Conservation (phyloP, 2,797 vertebrate species). For the Buphagus erythrorhynchus region DNA sequence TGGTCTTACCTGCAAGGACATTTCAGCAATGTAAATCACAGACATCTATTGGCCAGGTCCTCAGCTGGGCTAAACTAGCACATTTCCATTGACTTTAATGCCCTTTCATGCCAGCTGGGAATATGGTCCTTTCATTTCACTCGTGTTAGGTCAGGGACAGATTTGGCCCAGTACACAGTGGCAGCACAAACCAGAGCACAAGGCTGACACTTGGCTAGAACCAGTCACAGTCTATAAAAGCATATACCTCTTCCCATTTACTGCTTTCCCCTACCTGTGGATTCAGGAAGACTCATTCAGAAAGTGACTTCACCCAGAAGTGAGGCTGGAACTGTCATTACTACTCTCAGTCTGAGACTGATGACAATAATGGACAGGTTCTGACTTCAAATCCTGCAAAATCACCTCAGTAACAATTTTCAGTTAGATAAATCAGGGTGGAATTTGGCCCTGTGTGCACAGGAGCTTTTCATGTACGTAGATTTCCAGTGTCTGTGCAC, state of each 20-base stretch:
- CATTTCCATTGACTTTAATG: neutral
- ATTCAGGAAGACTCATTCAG: slow-evolving; percentile 25
- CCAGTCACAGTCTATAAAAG: neutral
- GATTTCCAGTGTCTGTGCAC: neutral
- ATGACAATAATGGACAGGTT: neutral
- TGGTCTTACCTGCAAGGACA: slow-evolving; percentile 29
- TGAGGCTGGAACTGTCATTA: neutral
- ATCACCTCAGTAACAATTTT: neutral
- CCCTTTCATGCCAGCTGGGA: neutral
- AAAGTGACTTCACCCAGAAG: neutral
- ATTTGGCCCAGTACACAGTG: neutral
- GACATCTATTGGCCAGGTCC: neutral
- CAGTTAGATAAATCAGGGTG: neutral
- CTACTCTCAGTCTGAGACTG: neutral
- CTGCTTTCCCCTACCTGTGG: slow-evolving; percentile 24
- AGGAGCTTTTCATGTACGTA: neutral
- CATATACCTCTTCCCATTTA: slow-evolving; percentile 38
- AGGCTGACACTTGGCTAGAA: neutral
- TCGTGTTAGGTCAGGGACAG: neutral
- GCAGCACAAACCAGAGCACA: neutral
- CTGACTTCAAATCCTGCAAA: neutral
- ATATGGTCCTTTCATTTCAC: slow-evolving; percentile 46
- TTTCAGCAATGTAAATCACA: neutral
- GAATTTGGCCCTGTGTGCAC: neutral
- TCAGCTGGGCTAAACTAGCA: neutral